Percentiles rank a stretch among this genome's conserved stretches.
Evolutionary conservation across 2,113 vertebrate species (phyloP).

Genomic region (Ptilonorhynchus violaceus): DNA sequence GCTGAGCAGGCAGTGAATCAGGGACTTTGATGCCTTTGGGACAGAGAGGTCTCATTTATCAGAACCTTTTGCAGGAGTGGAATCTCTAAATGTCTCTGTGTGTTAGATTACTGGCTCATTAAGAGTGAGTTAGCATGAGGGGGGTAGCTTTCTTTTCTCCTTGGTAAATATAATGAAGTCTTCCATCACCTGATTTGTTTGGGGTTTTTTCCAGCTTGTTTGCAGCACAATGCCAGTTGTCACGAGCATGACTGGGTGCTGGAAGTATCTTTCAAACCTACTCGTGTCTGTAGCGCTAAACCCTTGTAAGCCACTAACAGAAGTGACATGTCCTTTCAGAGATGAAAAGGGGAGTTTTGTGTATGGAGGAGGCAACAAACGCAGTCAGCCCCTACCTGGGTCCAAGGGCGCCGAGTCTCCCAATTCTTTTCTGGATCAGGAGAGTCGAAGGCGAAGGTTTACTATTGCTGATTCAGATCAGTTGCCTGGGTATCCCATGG

Average conservation of each 20-base stretch:
- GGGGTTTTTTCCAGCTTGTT: background rate
- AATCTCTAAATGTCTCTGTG: background rate
- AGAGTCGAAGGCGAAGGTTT: slow-evolving; percentile 75
- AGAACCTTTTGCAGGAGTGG: background rate
- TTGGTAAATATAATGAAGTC: background rate
- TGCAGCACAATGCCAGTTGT: background rate
- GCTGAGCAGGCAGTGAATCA: background rate
- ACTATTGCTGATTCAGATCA: slow-evolving; percentile 78
- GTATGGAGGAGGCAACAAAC: slow-evolving; percentile 66
- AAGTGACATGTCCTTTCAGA: slow-evolving; percentile 65
- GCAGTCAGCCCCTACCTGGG: slow-evolving; percentile 1
- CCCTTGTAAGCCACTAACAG: background rate
- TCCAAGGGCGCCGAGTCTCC: slow-evolving; percentile 87
- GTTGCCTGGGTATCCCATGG: slow-evolving; percentile 70
- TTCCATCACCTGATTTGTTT: background rate
- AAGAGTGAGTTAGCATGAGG: background rate
- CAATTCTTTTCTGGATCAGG: slow-evolving; percentile 87
- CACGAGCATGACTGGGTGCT: background rate
- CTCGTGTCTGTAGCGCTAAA: background rate
- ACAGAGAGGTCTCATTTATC: background rate
- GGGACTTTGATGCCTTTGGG: background rate
- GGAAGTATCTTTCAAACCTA: background rate
- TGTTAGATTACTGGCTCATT: background rate
- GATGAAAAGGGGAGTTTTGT: slow-evolving; percentile 72
- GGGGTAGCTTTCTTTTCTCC: background rate